These are phyloP conservation scores for Caranx melampygus DNA, from an alignment of 2,113 vertebrate genomes.

Conservation along the genomic window DNA sequence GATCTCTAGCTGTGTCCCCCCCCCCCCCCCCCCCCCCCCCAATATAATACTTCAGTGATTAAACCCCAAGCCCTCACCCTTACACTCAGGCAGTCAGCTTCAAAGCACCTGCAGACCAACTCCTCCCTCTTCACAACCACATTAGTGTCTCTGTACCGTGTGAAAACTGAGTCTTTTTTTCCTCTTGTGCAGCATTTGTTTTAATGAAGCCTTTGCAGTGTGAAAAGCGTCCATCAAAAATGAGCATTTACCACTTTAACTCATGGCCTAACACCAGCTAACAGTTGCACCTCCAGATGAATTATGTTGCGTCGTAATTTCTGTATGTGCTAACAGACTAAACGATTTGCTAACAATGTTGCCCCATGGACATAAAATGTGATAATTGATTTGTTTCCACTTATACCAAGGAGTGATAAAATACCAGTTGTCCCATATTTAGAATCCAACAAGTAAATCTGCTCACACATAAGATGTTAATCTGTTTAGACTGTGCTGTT, in stretches of 20 bases:
- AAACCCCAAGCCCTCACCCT: slow-evolving; percentile 35
- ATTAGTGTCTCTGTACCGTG: slow-evolving; percentile 27
- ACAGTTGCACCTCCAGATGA: neutral
- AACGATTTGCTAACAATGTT: neutral
- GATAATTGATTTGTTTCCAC: neutral
- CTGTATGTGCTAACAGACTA: neutral
- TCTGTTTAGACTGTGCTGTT: neutral
- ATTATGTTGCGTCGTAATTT: neutral
- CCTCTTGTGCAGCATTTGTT: neutral
- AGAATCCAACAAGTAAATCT: neutral
- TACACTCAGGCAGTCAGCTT: slow-evolving; percentile 32
- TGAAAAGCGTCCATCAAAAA: slow-evolving; percentile 2
- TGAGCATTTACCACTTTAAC: neutral
- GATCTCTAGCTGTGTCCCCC: slow-evolving; percentile 38
- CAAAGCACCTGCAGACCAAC: slow-evolving; percentile 63
- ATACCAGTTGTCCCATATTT: neutral
- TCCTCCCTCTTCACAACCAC: slow-evolving; percentile 32
- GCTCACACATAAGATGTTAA: neutral
- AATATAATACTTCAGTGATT: slow-evolving; percentile 59
- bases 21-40: slow-evolving; percentile 6
- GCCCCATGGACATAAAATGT: neutral
- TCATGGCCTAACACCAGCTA: neutral
- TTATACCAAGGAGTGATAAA: neutral
- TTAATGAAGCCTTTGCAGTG: slow-evolving; percentile 58
- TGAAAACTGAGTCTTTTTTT: slow-evolving; percentile 33